phyloP scores from a whole-genome alignment of 2,113 vertebrate species.

The Pseudopodoces humilis region DNA sequence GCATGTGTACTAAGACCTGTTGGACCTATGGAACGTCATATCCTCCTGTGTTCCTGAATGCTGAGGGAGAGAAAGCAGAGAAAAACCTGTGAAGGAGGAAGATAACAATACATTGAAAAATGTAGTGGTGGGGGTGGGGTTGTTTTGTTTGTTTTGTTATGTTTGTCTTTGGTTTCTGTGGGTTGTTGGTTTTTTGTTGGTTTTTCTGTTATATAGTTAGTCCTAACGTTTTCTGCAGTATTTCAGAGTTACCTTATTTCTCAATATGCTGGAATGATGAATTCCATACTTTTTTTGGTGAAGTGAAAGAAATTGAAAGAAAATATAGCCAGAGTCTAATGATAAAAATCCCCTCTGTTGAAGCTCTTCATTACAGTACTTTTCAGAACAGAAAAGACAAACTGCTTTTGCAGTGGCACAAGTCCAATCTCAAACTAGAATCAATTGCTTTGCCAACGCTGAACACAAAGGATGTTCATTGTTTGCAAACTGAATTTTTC shows the following conservation, averaged over 20 bases:
- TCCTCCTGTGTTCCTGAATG: background rate
- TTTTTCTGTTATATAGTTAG: background rate
- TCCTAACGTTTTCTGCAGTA: background rate
- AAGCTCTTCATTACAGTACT: constrained; percentile 58
- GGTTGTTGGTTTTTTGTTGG: background rate
- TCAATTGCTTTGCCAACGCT: constrained; percentile 77
- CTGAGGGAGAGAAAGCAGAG: background rate
- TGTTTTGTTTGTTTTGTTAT: background rate
- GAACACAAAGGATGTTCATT: constrained; percentile 80
- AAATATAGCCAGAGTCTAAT: background rate
- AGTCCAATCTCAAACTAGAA: constrained; percentile 77
- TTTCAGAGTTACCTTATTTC: constrained; percentile 36
- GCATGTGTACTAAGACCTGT: background rate
- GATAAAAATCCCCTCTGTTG: constrained; percentile 28
- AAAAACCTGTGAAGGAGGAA: background rate
- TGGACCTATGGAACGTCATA: background rate
- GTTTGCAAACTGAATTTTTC: constrained; percentile 78
- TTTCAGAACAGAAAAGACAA: constrained; percentile 67
- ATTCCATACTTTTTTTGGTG: background rate
- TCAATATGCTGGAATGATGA: constrained; percentile 1
- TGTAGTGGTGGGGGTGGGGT: background rate
- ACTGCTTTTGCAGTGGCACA: constrained; percentile 64
- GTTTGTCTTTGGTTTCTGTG: background rate
- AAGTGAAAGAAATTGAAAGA: constrained; percentile 28
- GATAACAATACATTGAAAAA: background rate